phyloP scores from a whole-genome alignment of 1,140 invertebrate species.

The Latrodectus geometricus region DNA sequence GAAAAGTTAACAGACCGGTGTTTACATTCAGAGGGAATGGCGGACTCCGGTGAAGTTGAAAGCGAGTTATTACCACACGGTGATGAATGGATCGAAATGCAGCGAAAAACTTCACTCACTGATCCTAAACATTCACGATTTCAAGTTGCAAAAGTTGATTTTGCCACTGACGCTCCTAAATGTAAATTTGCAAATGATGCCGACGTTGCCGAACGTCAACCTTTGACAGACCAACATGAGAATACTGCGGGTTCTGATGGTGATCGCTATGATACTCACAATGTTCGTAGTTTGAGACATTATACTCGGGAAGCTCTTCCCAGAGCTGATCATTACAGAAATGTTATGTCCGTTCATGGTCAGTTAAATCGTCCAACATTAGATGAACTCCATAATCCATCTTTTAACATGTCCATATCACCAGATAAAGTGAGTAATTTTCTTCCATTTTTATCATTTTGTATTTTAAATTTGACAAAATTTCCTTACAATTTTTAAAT shows the following conservation, averaged over 20 bases:
- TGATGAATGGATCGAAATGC: constrained; percentile 55
- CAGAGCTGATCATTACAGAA: constrained; percentile 92
- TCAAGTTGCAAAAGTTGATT: constrained; percentile 69
- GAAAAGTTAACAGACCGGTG: constrained; percentile 23
- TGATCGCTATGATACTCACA: constrained; percentile 76
- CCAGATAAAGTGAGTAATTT: constrained; percentile 58
- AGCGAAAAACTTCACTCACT: constrained; percentile 22
- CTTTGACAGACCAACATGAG: constrained; percentile 20
- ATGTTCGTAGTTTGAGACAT: constrained; percentile 85
- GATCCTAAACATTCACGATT: constrained; percentile 66
- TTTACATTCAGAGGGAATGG: constrained; percentile 16
- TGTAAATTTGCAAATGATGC: constrained; percentile 32
- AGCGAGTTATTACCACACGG: background rate
- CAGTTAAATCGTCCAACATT: constrained; percentile 89
- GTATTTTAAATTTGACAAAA: no score
- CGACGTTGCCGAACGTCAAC: constrained; percentile 47
- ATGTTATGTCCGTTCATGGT: constrained; percentile 88
- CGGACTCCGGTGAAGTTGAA: constrained; percentile 20
- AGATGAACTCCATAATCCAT: constrained; percentile 83
- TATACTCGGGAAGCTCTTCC: constrained; percentile 92
- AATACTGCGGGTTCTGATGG: constrained; percentile 10
- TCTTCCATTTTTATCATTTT: no score
- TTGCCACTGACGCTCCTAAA: constrained; percentile 49
- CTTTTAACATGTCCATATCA: constrained; percentile 32
- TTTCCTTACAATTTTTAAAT: no score